A percentile compares a stretch with the other conserved stretches of the same genome.
phyloP scores from a whole-genome alignment of 2,888 invertebrate genomes.

The Melieria crassipennis region DNA sequence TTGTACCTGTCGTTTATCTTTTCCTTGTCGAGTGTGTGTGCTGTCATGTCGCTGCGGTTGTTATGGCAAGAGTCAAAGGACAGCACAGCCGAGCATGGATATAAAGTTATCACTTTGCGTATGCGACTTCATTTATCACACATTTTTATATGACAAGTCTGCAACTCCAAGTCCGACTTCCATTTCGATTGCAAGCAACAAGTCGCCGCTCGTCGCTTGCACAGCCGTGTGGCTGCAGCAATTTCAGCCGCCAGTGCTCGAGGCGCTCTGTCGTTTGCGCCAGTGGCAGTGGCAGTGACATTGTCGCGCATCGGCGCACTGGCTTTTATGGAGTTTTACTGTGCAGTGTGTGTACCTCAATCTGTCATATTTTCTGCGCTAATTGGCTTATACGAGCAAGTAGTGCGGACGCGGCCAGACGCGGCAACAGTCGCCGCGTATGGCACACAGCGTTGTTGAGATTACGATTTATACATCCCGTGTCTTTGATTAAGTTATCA shows the following conservation, averaged over 20 bases:
- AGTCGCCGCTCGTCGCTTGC: too few relatives aligned
- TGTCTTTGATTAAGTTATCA: background rate
- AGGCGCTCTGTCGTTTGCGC: too few relatives aligned
- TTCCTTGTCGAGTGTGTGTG: too few relatives aligned
- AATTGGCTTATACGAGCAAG: slow-evolving; percentile 55
- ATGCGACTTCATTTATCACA: slow-evolving; percentile 63
- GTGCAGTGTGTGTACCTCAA: slow-evolving; percentile 38
- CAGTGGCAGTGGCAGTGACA: background rate
- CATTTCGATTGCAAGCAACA: too few relatives aligned
- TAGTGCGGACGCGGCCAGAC: too few relatives aligned
- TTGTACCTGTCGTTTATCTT: too few relatives aligned
- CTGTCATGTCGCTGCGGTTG: too few relatives aligned
- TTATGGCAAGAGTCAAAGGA: too few relatives aligned
- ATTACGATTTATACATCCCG: slow-evolving; percentile 56
- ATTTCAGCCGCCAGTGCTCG: too few relatives aligned
- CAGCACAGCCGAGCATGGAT: background rate
- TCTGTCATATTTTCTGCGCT: slow-evolving; percentile 55
- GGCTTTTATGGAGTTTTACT: background rate
- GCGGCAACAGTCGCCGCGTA: background rate
- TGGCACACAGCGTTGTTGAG: slow-evolving; percentile 28
- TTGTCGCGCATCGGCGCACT: background rate
- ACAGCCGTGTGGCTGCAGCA: too few relatives aligned
- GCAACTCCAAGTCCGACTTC: background rate
- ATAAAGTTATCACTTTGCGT: slow-evolving; percentile 58
- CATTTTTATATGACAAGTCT: slow-evolving; percentile 58